A percentile compares a stretch with the other conserved stretches of the same genome.
These are phyloP conservation scores for Ellobius talpinus DNA, from an alignment of 2,113 vertebrate species.

Conservation along the genomic window DNA sequence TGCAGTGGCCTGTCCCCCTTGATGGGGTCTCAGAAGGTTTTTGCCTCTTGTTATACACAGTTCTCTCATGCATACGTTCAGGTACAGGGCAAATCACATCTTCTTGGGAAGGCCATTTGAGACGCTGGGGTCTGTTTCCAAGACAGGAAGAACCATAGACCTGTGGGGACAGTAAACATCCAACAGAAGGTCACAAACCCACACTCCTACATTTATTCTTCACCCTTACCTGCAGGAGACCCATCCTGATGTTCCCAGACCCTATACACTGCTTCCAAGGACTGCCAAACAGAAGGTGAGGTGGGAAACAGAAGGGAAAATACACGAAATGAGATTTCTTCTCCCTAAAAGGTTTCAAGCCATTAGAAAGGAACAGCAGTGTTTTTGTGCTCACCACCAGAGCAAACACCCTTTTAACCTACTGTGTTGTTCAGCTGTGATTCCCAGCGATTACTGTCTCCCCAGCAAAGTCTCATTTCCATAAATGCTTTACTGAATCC, in stretches of 20 bases:
- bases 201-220: background rate
- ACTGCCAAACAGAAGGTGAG: slow-evolving; percentile 20
- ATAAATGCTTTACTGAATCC: slow-evolving; percentile 78
- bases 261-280: background rate
- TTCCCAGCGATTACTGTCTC: slow-evolving; percentile 46
- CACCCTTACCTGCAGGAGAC: background rate
- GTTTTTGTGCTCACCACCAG: background rate
- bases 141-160: background rate
- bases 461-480: slow-evolving; percentile 63
- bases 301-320: background rate
- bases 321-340: background rate
- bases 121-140: background rate
- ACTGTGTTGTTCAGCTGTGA: slow-evolving; percentile 39
- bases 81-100: background rate
- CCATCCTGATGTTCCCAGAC: background rate
- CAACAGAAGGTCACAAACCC: background rate
- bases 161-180: background rate
- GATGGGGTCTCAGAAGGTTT: background rate
- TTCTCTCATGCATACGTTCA: background rate
- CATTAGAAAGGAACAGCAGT: slow-evolving; percentile 26
- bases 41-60: background rate
- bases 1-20: background rate
- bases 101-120: background rate
- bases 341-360: background rate
- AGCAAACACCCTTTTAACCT: slow-evolving; percentile 53